Percentiles rank a stretch among this genome's conserved stretches.
phyloP scores from a whole-genome alignment of 2,797 vertebrate species.

The Pelobates cultripes region DNA sequence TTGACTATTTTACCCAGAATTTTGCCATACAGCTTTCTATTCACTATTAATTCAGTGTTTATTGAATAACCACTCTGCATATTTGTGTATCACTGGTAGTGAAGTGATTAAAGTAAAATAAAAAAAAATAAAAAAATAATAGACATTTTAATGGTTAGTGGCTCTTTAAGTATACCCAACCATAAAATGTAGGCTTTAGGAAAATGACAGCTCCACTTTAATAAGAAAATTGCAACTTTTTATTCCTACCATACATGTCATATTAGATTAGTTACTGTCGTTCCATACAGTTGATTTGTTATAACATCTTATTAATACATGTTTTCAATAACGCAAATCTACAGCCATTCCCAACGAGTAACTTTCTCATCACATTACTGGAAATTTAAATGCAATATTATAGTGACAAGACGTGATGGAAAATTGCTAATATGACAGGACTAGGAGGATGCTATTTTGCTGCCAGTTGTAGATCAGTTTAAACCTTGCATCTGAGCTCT shows the following conservation, averaged over 20 bases:
- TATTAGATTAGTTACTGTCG: constrained; percentile 66
- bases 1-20: no score
- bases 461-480: constrained; percentile 51
- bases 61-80: no score
- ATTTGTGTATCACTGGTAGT: no score
- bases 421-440: constrained; percentile 68
- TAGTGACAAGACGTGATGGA: constrained; percentile 68
- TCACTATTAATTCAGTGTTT: no score
- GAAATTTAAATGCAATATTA: constrained; percentile 67
- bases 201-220: background rate
- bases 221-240: background rate
- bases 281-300: constrained; percentile 70
- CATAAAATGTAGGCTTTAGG: background rate
- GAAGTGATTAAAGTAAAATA: no score
- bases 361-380: constrained; percentile 77
- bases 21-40: no score
- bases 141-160: no score
- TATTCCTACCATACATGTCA: constrained; percentile 57
- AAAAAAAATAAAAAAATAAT: no score
- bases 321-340: constrained; percentile 72
- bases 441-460: constrained; percentile 46
- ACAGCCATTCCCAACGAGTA: constrained; percentile 73
- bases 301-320: constrained; percentile 74
- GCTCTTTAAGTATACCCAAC: background rate
- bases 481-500: constrained; percentile 23